Evolutionary conservation across 2,888 invertebrate species (phyloP), one percentile per base, ranked within the genome.

Genomic region (Cerastis rubricosa): DNA sequence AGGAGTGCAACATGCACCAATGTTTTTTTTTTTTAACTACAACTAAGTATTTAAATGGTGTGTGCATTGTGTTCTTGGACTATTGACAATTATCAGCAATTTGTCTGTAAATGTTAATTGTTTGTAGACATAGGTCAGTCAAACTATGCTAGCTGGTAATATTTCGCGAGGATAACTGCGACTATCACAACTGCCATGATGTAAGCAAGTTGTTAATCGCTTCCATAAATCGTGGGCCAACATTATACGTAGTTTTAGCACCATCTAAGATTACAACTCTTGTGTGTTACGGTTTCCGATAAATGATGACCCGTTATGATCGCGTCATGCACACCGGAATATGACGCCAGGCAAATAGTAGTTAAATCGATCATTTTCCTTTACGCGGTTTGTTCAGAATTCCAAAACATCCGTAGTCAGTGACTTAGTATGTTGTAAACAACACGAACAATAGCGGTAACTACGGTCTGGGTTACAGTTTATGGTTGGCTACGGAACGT

Each of bases 341-440:
- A 19, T 8, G 17, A 47, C 47, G 35, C 25, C 72, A 14, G 8
- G 59, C 59, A 43, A 73, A 63, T 74, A 35, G 61, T 61, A 35
- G 63, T 66, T 59, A 77, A 40, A 67, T 64, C 57, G 59, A 72
- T 73, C 69, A 77, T 78, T 76, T 82, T 80, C 72, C 66, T 61
- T 80, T 54, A 49, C 64, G 59, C 25, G 65, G 70, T 71, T 51
- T 35, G 69, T 65, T 25, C 22, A 35, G 51, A 59, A 29, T 54
- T 45, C 35, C 54, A 80, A 83, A 85, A 85, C 87, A 81, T 85
- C 87, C 87, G 35, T 25, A 25, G 25, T 64, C 25, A 40, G 40
- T 11, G 35, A 66, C 63, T 72, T 84, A 80, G 78, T 82, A 80
- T 85, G 49, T 73, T 71, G 73, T 73, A 84, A 82, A 82, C 83